Conservation (phyloP, 2,113 vertebrate species). For the Chrysochloris asiatica region DNA sequence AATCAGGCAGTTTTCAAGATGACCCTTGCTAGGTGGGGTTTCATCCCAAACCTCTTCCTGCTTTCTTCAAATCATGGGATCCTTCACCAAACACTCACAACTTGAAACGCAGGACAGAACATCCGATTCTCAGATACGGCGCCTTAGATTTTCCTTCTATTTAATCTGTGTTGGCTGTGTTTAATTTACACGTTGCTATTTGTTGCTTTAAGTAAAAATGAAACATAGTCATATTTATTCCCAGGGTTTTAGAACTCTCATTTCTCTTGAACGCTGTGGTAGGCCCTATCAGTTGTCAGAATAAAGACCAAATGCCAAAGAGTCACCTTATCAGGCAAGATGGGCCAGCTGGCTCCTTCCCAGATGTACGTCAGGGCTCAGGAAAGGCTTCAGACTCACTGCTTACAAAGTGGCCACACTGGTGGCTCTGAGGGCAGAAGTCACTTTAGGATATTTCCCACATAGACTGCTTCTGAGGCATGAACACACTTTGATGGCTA, state of each 20-base stretch:
- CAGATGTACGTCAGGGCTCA: conserved; percentile 34
- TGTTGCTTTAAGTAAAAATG: conserved; percentile 44
- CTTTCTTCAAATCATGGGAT: conserved; percentile 60
- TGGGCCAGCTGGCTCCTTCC: conserved; percentile 59
- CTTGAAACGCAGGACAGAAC: conserved; percentile 36
- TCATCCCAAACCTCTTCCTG: conserved; percentile 27
- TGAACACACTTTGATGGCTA: not conserved
- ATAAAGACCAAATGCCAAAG: not conserved
- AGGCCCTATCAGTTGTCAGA: not conserved
- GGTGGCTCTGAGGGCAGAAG: conserved; percentile 37
- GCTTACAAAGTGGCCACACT: conserved; percentile 47
- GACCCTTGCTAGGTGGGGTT: conserved; percentile 56
- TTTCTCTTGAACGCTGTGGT: conserved; percentile 19
- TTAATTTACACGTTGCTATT: conserved; percentile 36
- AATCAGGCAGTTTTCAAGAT: conserved; percentile 60
- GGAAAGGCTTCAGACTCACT: not conserved
- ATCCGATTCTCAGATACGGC: not conserved
- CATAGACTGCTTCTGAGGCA: not conserved
- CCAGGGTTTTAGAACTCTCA: conserved; percentile 17
- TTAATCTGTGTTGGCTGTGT: not conserved
- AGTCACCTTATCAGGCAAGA: conserved; percentile 59
- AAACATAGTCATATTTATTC: conserved; percentile 10
- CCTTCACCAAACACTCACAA: conserved; percentile 70
- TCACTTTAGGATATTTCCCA: not conserved
- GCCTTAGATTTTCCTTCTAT: conserved; percentile 13